Percentiles rank a stretch among this genome's conserved stretches.
Evolutionary conservation across 2,113 vertebrate species (phyloP).

Genomic region (Prietella phreatophila): DNA sequence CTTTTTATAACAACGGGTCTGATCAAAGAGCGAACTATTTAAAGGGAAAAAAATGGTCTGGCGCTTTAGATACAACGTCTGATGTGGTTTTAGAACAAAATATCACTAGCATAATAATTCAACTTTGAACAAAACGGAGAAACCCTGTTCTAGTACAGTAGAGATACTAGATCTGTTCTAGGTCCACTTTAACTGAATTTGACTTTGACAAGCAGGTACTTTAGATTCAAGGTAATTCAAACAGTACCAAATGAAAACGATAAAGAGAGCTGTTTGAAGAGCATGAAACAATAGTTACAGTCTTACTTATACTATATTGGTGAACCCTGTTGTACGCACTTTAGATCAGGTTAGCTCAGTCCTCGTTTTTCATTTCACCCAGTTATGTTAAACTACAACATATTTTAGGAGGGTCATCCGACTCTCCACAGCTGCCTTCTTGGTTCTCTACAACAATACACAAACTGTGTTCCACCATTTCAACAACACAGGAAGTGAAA

Average conservation of each 20-base stretch:
- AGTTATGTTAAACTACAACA: background rate
- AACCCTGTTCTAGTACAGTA: no score
- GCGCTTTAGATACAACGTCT: no score
- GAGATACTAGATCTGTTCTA: no score
- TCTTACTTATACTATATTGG: background rate
- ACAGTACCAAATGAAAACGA: background rate
- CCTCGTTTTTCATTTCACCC: background rate
- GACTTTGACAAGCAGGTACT: background rate
- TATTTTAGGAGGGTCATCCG: background rate
- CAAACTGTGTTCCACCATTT: background rate
- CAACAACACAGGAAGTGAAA: background rate
- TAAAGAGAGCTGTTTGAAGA: background rate
- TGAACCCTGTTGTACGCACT: no score
- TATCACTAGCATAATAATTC: background rate
- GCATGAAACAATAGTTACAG: background rate
- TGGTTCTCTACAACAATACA: background rate
- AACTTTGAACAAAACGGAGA: no score
- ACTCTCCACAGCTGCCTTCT: background rate
- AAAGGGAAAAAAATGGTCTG: no score
- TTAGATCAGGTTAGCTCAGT: background rate
- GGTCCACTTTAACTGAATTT: background rate
- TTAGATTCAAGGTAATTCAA: background rate
- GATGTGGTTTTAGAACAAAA: background rate
- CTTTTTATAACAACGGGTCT: no score
- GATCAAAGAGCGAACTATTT: no score